Evolutionary conservation across 2,888 invertebrate species (phyloP).

Genomic region (Torymus tubicola): DNA sequence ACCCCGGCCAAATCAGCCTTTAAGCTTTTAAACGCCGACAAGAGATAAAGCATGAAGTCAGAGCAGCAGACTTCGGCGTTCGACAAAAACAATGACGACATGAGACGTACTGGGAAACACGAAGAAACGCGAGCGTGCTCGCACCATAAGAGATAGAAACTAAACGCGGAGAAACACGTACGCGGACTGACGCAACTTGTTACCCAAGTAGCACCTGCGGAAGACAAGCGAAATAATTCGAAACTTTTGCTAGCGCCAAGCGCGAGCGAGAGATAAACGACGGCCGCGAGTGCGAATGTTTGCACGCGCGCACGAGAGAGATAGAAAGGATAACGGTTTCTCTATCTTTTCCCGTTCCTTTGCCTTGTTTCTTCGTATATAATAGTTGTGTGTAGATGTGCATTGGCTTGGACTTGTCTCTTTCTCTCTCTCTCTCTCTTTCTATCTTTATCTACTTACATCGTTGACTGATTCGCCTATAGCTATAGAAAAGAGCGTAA

Average conservation of each 20-base stretch:
- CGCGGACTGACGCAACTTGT: conserved; percentile 59
- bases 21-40: too few species aligned
- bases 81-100: not conserved
- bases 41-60: too few species aligned
- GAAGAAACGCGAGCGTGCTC: not conserved
- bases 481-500: not conserved
- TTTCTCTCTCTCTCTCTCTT: too few species aligned
- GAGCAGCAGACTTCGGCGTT: not conserved
- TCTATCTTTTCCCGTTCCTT: conserved; percentile 6
- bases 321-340: conserved; percentile 31
- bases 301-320: not conserved
- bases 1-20: too few species aligned
- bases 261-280: conserved; percentile 48
- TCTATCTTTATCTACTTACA: conserved; percentile 42
- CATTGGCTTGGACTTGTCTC: conserved; percentile 21
- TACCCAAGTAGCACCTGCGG: conserved; percentile 64
- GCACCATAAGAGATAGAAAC: conserved; percentile 4
- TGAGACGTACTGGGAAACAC: not conserved
- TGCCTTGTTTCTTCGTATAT: conserved; percentile 27
- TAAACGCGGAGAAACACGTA: conserved; percentile 15
- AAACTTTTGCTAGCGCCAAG: conserved; percentile 58
- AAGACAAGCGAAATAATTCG: conserved; percentile 69
- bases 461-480: conserved; percentile 11
- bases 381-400: not conserved
- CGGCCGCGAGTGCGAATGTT: conserved; percentile 33